A percentile compares a stretch with the other conserved stretches of the same genome.
Evolutionary conservation across 2,797 vertebrate species (phyloP).

Genomic region (Lindbergichthys nudifrons): DNA sequence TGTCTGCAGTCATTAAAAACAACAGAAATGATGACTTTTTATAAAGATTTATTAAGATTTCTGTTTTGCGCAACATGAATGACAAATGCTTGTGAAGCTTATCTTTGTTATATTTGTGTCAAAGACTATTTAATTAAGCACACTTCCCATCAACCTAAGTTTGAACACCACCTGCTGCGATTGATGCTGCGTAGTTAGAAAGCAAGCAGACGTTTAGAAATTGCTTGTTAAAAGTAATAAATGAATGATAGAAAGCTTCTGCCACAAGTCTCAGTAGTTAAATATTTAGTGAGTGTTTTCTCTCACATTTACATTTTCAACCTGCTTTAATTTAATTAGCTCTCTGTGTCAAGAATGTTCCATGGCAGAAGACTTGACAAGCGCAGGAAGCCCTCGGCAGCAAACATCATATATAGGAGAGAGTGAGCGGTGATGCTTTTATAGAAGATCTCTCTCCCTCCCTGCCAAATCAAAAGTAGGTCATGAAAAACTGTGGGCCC

Average conservation of each 20-base stretch:
- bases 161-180: not conserved
- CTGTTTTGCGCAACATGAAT: no score
- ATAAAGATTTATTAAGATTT: no score
- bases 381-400: slow-evolving; percentile 27
- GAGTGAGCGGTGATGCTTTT: slow-evolving; percentile 51
- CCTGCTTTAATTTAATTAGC: slow-evolving; percentile 7
- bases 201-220: not conserved
- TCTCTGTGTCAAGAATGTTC: slow-evolving; percentile 11
- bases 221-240: not conserved
- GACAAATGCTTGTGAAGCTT: not conserved
- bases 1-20: not conserved
- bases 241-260: not conserved
- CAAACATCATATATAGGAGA: slow-evolving; percentile 34
- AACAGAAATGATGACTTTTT: no score
- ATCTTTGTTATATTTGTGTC: not conserved
- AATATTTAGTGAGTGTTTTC: not conserved
- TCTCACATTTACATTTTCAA: slow-evolving; percentile 8
- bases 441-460: slow-evolving; percentile 46
- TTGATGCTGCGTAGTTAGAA: not conserved
- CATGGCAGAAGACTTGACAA: slow-evolving; percentile 13
- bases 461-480: slow-evolving; percentile 72
- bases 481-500: slow-evolving; percentile 67
- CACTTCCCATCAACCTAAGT: no score
- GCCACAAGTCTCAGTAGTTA: not conserved
- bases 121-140: not conserved